phyloP scores from a whole-genome alignment of 1,140 invertebrate genomes.

The Meloidogyne chitwoodi region DNA sequence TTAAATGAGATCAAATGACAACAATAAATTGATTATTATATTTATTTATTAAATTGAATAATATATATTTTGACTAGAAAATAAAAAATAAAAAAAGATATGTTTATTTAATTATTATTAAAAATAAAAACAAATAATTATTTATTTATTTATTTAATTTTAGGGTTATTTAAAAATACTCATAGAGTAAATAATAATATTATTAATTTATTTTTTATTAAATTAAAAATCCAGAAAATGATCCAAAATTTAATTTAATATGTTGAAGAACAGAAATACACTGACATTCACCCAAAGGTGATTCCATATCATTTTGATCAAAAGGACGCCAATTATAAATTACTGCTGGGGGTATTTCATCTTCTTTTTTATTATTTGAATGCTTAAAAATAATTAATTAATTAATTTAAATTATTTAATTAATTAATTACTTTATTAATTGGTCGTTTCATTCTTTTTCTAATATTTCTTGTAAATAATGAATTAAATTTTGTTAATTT shows the following conservation, averaged over 20 bases:
- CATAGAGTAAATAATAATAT: too few relatives aligned
- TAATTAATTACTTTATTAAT: not conserved
- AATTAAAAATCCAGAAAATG: conserved; percentile 37
- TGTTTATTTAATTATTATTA: too few relatives aligned
- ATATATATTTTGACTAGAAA: too few relatives aligned
- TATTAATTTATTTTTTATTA: conserved; percentile 12
- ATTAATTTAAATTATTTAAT: not conserved
- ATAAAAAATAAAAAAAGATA: too few relatives aligned
- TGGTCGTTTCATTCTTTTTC: not conserved
- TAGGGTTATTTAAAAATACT: too few relatives aligned
- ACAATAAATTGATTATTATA: too few relatives aligned
- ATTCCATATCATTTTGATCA: conserved; percentile 28
- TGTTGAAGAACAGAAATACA: conserved; percentile 37
- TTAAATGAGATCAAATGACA: too few relatives aligned
- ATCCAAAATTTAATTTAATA: conserved; percentile 35
- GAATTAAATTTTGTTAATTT: not conserved
- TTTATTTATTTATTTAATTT: too few relatives aligned
- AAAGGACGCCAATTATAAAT: conserved; percentile 38
- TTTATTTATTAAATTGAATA: too few relatives aligned
- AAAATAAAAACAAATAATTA: too few relatives aligned
- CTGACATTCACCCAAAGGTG: conserved; percentile 29
- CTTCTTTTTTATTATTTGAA: not conserved
- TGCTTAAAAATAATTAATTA: not conserved
- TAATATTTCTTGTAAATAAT: not conserved
- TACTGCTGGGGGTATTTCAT: conserved; percentile 1